Evolutionary conservation across 2,797 vertebrate species (phyloP).

Genomic region (Mionectes olivaceus): DNA sequence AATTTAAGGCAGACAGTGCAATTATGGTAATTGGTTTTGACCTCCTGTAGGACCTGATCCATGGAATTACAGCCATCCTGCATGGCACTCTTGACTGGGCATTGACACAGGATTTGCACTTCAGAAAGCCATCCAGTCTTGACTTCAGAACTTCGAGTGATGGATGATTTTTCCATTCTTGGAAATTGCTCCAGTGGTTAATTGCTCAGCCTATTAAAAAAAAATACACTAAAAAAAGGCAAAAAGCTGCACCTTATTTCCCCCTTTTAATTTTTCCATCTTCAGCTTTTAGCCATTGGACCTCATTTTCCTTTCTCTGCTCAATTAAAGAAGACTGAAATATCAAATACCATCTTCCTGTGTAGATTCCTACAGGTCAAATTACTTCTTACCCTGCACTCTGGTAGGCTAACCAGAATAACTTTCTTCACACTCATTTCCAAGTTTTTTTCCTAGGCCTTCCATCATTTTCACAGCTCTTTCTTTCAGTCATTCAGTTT

Average conservation of each 20-base stretch:
- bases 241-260: background rate
- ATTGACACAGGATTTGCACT: background rate
- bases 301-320: slow-evolving; percentile 45
- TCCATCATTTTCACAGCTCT: slow-evolving; percentile 7
- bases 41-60: slow-evolving; percentile 29
- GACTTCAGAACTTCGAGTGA: slow-evolving; percentile 16
- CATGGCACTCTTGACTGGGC: background rate
- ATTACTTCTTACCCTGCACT: slow-evolving; percentile 35
- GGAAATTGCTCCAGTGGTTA: slow-evolving; percentile 56
- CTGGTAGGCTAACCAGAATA: background rate
- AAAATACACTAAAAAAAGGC: background rate
- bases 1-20: slow-evolving; percentile 25
- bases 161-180: slow-evolving; percentile 54
- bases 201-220: slow-evolving; percentile 22
- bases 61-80: background rate
- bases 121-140: slow-evolving; percentile 25
- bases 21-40: slow-evolving; percentile 64
- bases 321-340: slow-evolving; percentile 44
- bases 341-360: slow-evolving; percentile 32
- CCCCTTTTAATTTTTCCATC: slow-evolving; percentile 42
- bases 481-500: background rate
- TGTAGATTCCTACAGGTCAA: slow-evolving; percentile 28
- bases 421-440: background rate
- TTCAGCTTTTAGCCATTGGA: slow-evolving; percentile 19
- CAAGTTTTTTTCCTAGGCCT: background rate